Percentiles rank a stretch among this genome's conserved stretches.
phyloP scores from a whole-genome alignment of 2,113 vertebrate genomes.

The Mustelus asterias region DNA sequence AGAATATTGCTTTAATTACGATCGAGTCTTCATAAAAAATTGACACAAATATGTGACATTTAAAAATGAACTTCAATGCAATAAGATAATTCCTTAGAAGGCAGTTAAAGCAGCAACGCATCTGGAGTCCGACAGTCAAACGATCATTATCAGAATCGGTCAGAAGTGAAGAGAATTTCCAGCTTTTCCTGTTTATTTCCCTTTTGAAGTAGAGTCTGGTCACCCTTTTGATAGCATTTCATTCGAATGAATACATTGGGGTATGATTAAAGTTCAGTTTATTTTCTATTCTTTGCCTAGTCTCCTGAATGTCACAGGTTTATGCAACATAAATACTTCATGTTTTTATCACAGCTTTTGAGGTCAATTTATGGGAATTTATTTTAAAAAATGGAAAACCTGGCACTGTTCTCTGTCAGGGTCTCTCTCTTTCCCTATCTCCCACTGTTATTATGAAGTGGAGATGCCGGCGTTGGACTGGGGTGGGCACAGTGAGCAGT shows the following conservation, averaged over 20 bases:
- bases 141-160: too few relatives aligned
- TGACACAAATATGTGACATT: too few relatives aligned
- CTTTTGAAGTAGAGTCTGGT: neutral
- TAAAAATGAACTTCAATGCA: too few relatives aligned
- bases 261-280: neutral
- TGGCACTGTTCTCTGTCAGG: neutral
- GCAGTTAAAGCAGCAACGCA: too few relatives aligned
- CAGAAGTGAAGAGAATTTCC: too few relatives aligned
- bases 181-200: neutral
- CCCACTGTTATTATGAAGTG: too few relatives aligned
- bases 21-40: neutral
- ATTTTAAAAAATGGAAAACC: neutral
- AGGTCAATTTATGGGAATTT: neutral
- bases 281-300: neutral
- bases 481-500: too few relatives aligned
- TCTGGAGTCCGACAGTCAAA: too few relatives aligned
- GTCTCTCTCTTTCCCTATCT: neutral
- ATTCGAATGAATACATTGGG: neutral
- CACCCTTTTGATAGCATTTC: neutral
- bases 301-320: neutral
- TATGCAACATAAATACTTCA: neutral
- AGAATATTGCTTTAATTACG: neutral
- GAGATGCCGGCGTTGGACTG: too few relatives aligned
- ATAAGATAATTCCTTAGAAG: too few relatives aligned
- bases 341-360: neutral